phyloP scores from a whole-genome alignment of 2,113 vertebrate species.

The Toxostoma redivivum region DNA sequence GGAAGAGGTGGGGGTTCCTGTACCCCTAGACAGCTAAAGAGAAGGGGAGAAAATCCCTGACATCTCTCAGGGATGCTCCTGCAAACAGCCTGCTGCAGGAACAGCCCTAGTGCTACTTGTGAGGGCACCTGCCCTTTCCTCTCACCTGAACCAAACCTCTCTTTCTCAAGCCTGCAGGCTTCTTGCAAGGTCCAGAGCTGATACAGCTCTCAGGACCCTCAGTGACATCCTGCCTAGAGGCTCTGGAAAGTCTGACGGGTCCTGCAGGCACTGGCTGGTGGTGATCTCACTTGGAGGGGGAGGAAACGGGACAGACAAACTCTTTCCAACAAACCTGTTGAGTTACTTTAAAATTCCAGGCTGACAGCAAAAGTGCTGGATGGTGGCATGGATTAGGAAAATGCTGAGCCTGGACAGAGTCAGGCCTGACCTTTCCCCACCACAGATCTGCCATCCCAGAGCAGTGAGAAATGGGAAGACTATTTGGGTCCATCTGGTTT shows the following conservation, averaged over 20 bases:
- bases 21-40: neutral
- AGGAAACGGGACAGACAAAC: conserved; percentile 52
- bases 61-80: neutral
- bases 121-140: neutral
- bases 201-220: neutral
- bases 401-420: conserved; percentile 37
- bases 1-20: fast-evolving
- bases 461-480: conserved; percentile 9
- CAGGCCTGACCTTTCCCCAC: conserved; percentile 43
- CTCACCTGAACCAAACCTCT: neutral
- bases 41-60: neutral
- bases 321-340: conserved; percentile 62
- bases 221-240: neutral
- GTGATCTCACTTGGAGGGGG: conserved; percentile 58
- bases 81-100: neutral
- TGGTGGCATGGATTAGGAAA: neutral
- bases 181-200: neutral
- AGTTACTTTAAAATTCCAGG: conserved; percentile 66
- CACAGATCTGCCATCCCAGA: neutral
- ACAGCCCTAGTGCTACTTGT: neutral
- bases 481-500: conserved; percentile 20
- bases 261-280: conserved; percentile 9
- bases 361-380: conserved; percentile 48
- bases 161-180: neutral
- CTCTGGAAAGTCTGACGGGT: conserved; percentile 55